A percentile compares a stretch with the other conserved stretches of the same genome.
These are phyloP conservation scores for Drosophila anceps DNA, from an alignment of 2,888 invertebrate genomes.

Conservation along the genomic window DNA sequence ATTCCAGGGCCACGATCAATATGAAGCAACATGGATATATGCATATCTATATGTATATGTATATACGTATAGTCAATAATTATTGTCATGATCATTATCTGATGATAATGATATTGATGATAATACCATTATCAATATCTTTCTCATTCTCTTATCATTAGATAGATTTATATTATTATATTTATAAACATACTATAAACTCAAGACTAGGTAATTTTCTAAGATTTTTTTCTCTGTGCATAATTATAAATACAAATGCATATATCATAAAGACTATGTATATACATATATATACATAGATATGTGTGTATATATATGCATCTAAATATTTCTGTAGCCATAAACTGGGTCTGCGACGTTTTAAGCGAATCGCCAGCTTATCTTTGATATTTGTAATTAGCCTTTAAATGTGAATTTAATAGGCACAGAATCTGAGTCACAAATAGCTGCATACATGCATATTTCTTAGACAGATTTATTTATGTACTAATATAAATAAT, in stretches of 20 bases:
- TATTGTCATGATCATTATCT: background rate
- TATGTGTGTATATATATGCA: background rate
- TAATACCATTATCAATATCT: too few species aligned
- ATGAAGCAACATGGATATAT: background rate
- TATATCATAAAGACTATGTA: background rate
- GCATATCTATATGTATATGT: background rate
- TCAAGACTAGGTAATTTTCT: background rate
- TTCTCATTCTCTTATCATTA: background rate
- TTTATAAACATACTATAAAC: too few species aligned
- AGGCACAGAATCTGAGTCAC: background rate
- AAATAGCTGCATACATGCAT: background rate
- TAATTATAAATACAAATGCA: background rate
- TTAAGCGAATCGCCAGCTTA: conserved; percentile 29
- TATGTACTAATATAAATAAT: conserved; percentile 2
- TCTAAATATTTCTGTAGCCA: conserved; percentile 16
- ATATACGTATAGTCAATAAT: background rate
- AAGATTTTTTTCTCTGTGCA: conserved; percentile 31
- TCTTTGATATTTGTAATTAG: conserved; percentile 41
- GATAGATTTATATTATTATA: too few species aligned
- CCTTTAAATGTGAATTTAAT: conserved; percentile 32
- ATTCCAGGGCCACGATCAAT: background rate
- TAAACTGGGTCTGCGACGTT: conserved; percentile 21
- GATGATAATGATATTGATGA: too few species aligned
- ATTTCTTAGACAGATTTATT: background rate
- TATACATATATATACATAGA: background rate